Conservation (phyloP, 2,888 invertebrate species). For the Thera britannica region DNA sequence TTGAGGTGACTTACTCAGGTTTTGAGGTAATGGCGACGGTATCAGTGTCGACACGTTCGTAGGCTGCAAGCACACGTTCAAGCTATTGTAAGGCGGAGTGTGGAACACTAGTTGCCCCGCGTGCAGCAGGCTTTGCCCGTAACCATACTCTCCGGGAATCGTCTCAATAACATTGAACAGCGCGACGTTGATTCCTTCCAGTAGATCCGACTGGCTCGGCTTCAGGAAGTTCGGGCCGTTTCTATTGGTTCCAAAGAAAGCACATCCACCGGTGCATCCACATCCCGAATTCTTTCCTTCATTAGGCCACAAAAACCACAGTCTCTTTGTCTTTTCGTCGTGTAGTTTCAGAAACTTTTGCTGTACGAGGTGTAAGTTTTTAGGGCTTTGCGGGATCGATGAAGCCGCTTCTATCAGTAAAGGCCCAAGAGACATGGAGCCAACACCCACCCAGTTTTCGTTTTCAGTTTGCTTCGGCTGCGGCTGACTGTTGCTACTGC, state of each 20-base stretch:
- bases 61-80: conserved; percentile 91
- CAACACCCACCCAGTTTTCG: conserved; percentile 96
- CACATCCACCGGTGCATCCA: conserved; percentile 97
- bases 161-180: conserved; percentile 89
- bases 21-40: conserved; percentile 76
- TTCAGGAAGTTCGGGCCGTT: conserved; percentile 96
- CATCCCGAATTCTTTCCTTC: conserved; percentile 91
- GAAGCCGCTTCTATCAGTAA: conserved; percentile 95
- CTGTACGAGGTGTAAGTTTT: conserved; percentile 90
- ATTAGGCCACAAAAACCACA: conserved; percentile 97
- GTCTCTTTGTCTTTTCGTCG: conserved; percentile 92
- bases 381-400: conserved; percentile 91
- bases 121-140: conserved; percentile 96
- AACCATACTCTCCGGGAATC: conserved; percentile 93
- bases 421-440: conserved; percentile 95
- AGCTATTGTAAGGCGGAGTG: conserved; percentile 93
- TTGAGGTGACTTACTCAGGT: conserved; percentile 71
- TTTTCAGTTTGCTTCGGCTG: conserved; percentile 66
- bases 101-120: conserved; percentile 94
- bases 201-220: conserved; percentile 91
- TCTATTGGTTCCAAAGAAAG: conserved; percentile 96
- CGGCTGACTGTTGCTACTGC: conserved; percentile 74
- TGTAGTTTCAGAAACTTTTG: conserved; percentile 93
- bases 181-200: conserved; percentile 93
- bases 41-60: conserved; percentile 75